These are phyloP conservation scores for Limnodromus scolopaceus DNA, from an alignment of 2,797 vertebrate species.

Conservation along the genomic window DNA sequence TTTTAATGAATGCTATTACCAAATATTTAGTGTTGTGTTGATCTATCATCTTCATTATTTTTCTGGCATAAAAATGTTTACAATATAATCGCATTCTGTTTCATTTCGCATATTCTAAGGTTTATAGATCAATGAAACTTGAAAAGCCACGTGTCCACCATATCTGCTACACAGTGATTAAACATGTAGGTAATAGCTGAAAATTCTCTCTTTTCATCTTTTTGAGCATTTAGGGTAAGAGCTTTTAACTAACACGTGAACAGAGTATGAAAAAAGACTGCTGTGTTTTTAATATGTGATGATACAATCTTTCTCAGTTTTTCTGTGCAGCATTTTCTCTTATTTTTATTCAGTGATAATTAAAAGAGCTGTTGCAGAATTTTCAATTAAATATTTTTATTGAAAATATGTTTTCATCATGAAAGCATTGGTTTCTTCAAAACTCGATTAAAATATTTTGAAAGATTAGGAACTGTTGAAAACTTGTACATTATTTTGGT, in stretches of 20 bases:
- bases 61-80: background rate
- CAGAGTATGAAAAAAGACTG: background rate
- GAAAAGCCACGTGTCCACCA: background rate
- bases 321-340: constrained; percentile 9
- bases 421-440: constrained; percentile 16
- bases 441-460: background rate
- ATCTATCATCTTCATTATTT: background rate
- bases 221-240: constrained; percentile 1
- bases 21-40: background rate
- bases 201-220: constrained; percentile 28
- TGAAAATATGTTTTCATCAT: constrained; percentile 23
- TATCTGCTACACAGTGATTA: background rate
- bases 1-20: background rate
- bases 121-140: background rate
- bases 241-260: constrained; percentile 22
- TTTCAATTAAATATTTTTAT: constrained; percentile 28
- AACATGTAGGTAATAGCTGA: background rate
- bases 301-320: constrained; percentile 35
- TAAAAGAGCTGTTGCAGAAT: constrained; percentile 22
- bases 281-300: background rate
- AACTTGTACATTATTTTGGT: background rate
- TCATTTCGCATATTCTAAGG: background rate
- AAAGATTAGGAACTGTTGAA: constrained; percentile 7
- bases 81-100: background rate
- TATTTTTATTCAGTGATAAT: constrained; percentile 61